A percentile compares a stretch with the other conserved stretches of the same genome.
Evolutionary conservation across 1,140 invertebrate genomes (phyloP).

Genomic region (Lasaia peninsularis): DNA sequence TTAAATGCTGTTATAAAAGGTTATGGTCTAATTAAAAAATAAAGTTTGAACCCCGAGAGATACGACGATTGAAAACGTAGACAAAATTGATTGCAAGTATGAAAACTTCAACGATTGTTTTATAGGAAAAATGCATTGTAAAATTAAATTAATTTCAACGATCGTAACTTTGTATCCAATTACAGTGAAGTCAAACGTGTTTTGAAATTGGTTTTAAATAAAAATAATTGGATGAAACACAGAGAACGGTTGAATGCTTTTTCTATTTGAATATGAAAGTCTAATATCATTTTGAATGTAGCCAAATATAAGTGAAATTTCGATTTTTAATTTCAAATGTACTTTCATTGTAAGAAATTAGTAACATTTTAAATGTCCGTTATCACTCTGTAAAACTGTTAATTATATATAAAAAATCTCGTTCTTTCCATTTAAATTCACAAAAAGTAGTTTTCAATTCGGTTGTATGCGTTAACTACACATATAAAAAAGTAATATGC

Average conservation of each 20-base stretch:
- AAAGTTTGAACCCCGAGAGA: not conserved
- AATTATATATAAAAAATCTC: no score
- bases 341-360: no score
- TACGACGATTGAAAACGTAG: not conserved
- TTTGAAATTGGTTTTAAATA: conserved; percentile 19
- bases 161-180: conserved; percentile 24
- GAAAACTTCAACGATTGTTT: conserved; percentile 17
- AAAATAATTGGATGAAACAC: conserved; percentile 19
- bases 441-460: no score
- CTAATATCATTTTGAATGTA: conserved; percentile 14
- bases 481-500: no score
- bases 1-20: not conserved
- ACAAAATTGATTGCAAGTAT: conserved; percentile 17
- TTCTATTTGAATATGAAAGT: not conserved
- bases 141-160: conserved; percentile 31
- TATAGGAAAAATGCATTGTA: conserved; percentile 22
- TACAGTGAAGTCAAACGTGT: conserved; percentile 24
- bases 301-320: not conserved
- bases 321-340: conserved; percentile 3
- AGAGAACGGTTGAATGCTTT: not conserved
- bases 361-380: no score
- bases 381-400: no score
- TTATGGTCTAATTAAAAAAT: not conserved
- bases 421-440: no score
- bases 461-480: no score